Percentiles rank a stretch among this genome's conserved stretches.
Evolutionary conservation across 2,888 invertebrate genomes (phyloP).

Genomic region (Rhyacophila evoluta): DNA sequence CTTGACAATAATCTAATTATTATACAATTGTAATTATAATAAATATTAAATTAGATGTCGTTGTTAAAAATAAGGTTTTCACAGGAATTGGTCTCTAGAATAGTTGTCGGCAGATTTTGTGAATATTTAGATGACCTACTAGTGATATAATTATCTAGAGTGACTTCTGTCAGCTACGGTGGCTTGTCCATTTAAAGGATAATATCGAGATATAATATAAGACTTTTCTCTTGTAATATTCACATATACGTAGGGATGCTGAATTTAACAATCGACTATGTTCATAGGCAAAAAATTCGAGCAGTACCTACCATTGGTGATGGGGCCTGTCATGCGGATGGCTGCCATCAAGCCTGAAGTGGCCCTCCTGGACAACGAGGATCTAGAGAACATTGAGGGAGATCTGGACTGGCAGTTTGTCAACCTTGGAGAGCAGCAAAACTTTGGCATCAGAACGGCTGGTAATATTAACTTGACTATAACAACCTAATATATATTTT

Average conservation of each 20-base stretch:
- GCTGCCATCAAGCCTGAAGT: conserved; percentile 95
- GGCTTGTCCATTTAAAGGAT: not conserved
- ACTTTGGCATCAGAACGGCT: conserved; percentile 93
- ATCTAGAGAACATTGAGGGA: conserved; percentile 84
- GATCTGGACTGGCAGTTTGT: conserved; percentile 96
- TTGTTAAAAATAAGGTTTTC: no score
- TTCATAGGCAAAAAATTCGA: conserved; percentile 81
- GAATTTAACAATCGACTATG: not conserved
- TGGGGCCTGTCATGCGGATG: conserved; percentile 93
- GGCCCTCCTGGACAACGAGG: conserved; percentile 88
- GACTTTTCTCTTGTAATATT: not conserved
- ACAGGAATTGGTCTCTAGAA: no score
- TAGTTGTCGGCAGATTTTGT: no score
- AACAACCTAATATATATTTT: no score
- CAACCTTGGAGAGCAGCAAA: conserved; percentile 93
- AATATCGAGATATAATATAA: not conserved
- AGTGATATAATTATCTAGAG: no score
- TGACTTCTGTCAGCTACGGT: not conserved
- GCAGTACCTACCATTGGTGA: conserved; percentile 93
- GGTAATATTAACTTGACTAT: no score
- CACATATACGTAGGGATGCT: not conserved
- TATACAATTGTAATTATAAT: no score
- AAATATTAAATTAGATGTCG: no score
- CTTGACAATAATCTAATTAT: not conserved
- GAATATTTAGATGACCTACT: no score